Evolutionary conservation across 92 coral and sea anemone genomes (phyloP), one percentile per base, ranked within the genome.

Genomic region (Siderastrea siderea): DNA sequence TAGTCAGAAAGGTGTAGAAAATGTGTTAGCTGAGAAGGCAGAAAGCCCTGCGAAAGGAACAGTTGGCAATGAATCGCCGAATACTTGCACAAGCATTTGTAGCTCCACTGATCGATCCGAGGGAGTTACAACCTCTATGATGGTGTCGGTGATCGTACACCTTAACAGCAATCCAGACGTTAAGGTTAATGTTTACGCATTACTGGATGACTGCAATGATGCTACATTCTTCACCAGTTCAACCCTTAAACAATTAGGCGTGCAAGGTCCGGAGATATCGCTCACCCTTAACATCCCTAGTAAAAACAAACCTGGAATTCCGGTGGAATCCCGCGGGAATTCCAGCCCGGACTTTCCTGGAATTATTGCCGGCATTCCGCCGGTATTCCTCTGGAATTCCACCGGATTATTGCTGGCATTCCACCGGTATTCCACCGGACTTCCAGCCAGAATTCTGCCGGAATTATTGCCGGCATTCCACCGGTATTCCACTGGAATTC

Each of bases 201-300:
- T 89, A 80, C 89, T 69, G 48, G 86, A 64, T 64, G 89, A 2
- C 61, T 47, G 6, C 65, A 62, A 45, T 70, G 80, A 82, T 62
- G 13, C 80, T 44, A 82, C 88, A 2, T 84, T 84, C 68, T 12
- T 73, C 6, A 84, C 61, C 2, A 54, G 38, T 16, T 84, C 88
- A 38, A 68, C 77, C 65, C 88, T 84, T 2, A 58, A 45, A 10
- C 66, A 84, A 46, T 65, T 84, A n/a, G 88, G 81, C 8, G 50
- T 84, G 3, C 19, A 70, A 26, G 81, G 81, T 17, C 71, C 88
- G 10, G 71, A 84, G 73, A 47, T 72, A 17, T 54, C 68, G 7
- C 88, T 72, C 66, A 72, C 44, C 26, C 64, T 84, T 14, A 84
- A 47, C 69, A 84, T 81, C 81, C 71, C 51, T 75, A 70, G 15